A percentile compares a stretch with the other conserved stretches of the same genome.
Conservation (phyloP, 2,797 vertebrate species). For the Catharus ustulatus region DNA sequence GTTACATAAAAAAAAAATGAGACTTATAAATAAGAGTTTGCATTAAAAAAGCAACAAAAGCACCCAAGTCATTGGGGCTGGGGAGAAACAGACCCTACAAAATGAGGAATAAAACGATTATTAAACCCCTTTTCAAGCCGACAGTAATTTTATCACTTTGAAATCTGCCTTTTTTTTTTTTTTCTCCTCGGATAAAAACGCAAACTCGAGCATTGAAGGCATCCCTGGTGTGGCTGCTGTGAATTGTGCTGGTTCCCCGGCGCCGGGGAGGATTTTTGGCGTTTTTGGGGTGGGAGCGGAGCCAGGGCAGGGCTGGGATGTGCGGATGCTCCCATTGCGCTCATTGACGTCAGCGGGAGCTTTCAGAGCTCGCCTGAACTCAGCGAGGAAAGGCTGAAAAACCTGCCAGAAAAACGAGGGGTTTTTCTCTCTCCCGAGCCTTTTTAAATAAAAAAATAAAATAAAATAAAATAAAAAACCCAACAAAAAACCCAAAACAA, state of each 20-base stretch:
- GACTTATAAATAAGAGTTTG: not conserved
- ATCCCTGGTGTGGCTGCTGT: accelerated
- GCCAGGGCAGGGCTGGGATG: not conserved
- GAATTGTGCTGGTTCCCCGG: accelerated
- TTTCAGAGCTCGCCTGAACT: slow-evolving; percentile 67
- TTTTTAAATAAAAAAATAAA: not conserved
- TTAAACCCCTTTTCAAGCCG: not conserved
- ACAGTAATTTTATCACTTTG: not conserved
- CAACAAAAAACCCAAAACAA: no score
- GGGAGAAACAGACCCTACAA: no score
- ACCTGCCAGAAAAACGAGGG: not conserved
- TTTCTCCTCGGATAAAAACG: not conserved
- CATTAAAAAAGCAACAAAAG: not conserved
- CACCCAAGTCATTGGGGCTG: accelerated
- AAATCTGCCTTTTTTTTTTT: not conserved
- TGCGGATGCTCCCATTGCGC: slow-evolving; percentile 60
- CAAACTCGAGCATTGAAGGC: no score
- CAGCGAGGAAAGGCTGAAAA: slow-evolving; percentile 32
- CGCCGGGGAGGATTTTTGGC: not conserved
- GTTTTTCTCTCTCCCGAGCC: not conserved
- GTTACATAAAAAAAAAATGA: not conserved
- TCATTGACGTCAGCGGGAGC: slow-evolving; percentile 78
- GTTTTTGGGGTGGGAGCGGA: not conserved
- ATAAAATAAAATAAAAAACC: no score
- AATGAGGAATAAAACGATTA: not conserved